Base-by-base conservation (phyloP, 2,888 invertebrate genomes). In the Leptinotarsa rubiginosa region DNA sequence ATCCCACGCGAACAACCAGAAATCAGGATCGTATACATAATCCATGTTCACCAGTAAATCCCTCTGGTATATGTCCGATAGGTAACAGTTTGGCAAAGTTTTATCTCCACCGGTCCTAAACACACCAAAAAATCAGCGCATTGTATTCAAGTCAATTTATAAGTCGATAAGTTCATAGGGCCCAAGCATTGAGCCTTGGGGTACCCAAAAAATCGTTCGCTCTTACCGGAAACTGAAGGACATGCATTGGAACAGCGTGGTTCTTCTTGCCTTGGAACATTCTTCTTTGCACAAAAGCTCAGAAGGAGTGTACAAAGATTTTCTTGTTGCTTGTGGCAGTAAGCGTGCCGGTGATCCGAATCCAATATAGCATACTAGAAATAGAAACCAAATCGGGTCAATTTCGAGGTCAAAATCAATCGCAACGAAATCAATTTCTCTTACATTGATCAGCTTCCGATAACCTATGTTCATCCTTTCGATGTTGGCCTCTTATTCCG, bases 1-100 rank as follows among this genome's bases (percentile, higher is more conserved):
- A 83, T 95, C 94, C 91, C 95, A 96, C 0, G 95, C 93, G 81
- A 94, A 95, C 41, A 94, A 87, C 90, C 93, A 92, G 80, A 92
- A 92, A 74, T 93, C 91, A 0, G 89, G 87, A 52, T 95, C 93
- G 72, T 92, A 91, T 0, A 90, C 89, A 81, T 94, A 96, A 84
- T 96, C 95, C 0, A 93, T 90, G 73, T 93, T 92, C 10, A 91
- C 90, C 81, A 94, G 91, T 0, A 95, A 88, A 84, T 95, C 96
- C 81, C 93, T 92, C 82, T 94, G 92, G 64, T 94, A 92, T 18
- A 95, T 91, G 83, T 95, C 95, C 1, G 95, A 95, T 70, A 96
- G 89, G 54, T 93, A 90, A 80, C 96, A 96, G 85, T 95, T 95
- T 74, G 91, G 90, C 1, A 77, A 77, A 47, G 80, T 80, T 65